A percentile compares a stretch with the other conserved stretches of the same genome.
Evolutionary conservation across 2,888 invertebrate species (phyloP).

Genomic region (Archips xylosteana): DNA sequence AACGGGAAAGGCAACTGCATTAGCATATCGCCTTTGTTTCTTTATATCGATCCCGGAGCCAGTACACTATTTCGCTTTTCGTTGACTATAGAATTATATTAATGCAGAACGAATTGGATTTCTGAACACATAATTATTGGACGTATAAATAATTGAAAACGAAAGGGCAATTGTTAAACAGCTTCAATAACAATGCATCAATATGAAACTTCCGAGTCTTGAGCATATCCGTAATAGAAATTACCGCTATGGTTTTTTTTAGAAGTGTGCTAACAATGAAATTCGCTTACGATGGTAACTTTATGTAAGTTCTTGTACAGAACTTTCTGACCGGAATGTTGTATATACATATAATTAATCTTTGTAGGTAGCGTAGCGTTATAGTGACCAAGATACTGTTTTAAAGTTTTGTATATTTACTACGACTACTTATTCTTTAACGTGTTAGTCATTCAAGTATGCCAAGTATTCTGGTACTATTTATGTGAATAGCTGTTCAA

Average conservation of each 20-base stretch:
- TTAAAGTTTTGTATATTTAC: not conserved
- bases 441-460: conserved; percentile 9
- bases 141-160: not conserved
- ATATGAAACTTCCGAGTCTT: not conserved
- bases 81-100: not conserved
- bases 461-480: conserved; percentile 20
- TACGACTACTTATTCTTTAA: not conserved
- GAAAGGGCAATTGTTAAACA: conserved; percentile 15
- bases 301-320: not conserved
- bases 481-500: conserved; percentile 28
- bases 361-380: not conserved
- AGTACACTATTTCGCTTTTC: not conserved
- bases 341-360: not conserved
- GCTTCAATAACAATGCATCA: not conserved
- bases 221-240: not conserved
- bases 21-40: conserved; percentile 47
- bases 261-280: not conserved
- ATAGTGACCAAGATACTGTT: not conserved
- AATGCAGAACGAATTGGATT: conserved; percentile 26
- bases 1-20: conserved; percentile 50
- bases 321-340: not conserved
- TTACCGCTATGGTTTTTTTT: not conserved
- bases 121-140: conserved; percentile 4
- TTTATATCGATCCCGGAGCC: conserved; percentile 37
- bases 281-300: not conserved